phyloP scores from a whole-genome alignment of 2,888 invertebrate genomes.

The Strigamia transsilvanica region DNA sequence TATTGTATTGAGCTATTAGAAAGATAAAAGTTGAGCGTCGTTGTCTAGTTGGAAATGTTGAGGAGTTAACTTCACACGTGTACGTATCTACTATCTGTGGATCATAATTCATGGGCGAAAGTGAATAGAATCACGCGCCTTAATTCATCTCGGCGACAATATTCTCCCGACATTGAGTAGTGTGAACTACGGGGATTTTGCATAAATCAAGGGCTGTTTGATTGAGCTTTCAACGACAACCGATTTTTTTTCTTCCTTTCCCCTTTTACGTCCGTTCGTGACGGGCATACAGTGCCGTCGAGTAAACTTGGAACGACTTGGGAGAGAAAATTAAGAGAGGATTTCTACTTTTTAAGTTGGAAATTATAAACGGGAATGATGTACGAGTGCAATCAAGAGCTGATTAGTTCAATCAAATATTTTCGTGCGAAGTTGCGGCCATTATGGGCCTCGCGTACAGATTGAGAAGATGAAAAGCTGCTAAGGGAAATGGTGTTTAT shows the following conservation, averaged over 20 bases:
- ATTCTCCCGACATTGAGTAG: conserved; percentile 33
- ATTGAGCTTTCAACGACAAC: conserved; percentile 37
- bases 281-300: conserved; percentile 26
- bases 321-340: not conserved
- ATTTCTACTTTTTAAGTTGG: conserved; percentile 11
- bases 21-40: conserved; percentile 37
- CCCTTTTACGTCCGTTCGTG: conserved; percentile 44
- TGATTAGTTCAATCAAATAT: conserved; percentile 12
- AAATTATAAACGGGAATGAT: not conserved
- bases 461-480: conserved; percentile 40
- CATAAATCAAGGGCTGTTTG: conserved; percentile 45
- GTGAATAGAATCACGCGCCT: conserved; percentile 46
- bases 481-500: conserved; percentile 36
- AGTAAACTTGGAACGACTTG: not conserved
- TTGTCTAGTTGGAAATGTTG: not conserved
- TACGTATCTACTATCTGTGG: not conserved
- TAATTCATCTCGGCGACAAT: conserved; percentile 17
- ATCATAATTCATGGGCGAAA: conserved; percentile 39
- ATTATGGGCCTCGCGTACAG: conserved; percentile 7
- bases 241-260: not conserved
- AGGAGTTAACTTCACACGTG: conserved; percentile 27
- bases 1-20: conserved; percentile 23
- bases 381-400: not conserved
- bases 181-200: conserved; percentile 45
- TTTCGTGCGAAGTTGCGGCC: conserved; percentile 12